Conservation (phyloP, 2,113 vertebrate genomes). For the Pholis gunnellus region DNA sequence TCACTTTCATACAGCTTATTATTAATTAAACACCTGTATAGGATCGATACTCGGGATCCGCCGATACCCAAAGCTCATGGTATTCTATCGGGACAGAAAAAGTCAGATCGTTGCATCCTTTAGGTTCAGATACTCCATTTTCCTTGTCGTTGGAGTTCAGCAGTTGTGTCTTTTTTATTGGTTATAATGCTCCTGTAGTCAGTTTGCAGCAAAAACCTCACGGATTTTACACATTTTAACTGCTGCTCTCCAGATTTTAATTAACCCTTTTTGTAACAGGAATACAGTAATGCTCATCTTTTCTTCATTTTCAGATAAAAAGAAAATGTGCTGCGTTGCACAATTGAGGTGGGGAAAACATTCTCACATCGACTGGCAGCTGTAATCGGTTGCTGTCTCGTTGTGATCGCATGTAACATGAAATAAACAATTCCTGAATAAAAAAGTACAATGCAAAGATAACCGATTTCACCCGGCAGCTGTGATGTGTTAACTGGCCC, state of each 20-base stretch:
- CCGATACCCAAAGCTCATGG: not conserved
- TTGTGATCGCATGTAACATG: not conserved
- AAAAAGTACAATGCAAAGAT: conserved; percentile 12
- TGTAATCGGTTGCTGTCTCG: not conserved
- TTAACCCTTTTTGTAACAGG: not conserved
- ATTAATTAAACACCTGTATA: not conserved
- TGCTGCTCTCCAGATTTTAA: not conserved
- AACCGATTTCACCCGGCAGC: not conserved
- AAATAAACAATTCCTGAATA: not conserved
- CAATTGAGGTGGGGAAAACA: not conserved
- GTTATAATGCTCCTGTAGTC: not conserved
- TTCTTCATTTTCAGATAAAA: not conserved
- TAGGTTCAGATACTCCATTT: not conserved
- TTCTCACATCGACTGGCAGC: not conserved
- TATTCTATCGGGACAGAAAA: not conserved
- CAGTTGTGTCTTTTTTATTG: not conserved
- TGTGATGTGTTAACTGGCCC: not conserved
- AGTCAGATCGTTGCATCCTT: not conserved
- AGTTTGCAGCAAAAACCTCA: not conserved
- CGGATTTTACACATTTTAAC: not conserved
- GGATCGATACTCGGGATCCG: not conserved
- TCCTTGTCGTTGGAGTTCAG: not conserved
- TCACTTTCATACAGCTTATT: too few species aligned
- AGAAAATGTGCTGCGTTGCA: not conserved
- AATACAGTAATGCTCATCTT: not conserved